These are phyloP conservation scores for Spinus pinus DNA, from an alignment of 2,797 vertebrate species.

Conservation along the genomic window DNA sequence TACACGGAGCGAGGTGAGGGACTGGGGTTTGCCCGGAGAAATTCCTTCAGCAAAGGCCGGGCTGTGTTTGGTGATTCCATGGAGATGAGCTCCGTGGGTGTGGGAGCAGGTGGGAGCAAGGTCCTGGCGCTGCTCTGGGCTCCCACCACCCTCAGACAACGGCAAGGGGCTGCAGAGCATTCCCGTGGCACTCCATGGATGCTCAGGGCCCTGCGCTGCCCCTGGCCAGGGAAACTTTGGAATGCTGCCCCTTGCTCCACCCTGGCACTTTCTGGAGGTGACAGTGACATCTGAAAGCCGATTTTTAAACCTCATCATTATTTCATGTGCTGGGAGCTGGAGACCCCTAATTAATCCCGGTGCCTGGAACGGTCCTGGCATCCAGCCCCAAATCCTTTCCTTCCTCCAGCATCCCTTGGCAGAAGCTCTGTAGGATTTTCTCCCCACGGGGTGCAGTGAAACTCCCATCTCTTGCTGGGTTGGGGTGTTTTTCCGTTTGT, in stretches of 20 bases:
- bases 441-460: rapidly evolving
- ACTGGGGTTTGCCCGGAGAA: neutral
- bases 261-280: neutral
- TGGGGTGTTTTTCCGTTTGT: neutral
- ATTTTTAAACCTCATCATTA: neutral
- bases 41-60: neutral
- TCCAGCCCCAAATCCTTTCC: neutral
- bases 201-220: rapidly evolving
- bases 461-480: neutral
- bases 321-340: neutral
- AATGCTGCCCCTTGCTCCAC: neutral
- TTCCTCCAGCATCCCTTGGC: neutral
- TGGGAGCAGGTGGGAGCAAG: neutral
- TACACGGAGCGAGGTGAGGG: rapidly evolving
- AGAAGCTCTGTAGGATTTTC: neutral
- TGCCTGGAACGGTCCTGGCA: neutral
- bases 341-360: neutral
- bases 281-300: neutral
- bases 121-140: neutral
- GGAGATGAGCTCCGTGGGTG: neutral
- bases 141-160: rapidly evolving
- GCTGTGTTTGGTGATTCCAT: rapidly evolving
- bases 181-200: rapidly evolving
- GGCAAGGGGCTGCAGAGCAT: neutral
- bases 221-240: neutral